phyloP scores from a whole-genome alignment of 2,113 vertebrate genomes.

The Progne subis region DNA sequence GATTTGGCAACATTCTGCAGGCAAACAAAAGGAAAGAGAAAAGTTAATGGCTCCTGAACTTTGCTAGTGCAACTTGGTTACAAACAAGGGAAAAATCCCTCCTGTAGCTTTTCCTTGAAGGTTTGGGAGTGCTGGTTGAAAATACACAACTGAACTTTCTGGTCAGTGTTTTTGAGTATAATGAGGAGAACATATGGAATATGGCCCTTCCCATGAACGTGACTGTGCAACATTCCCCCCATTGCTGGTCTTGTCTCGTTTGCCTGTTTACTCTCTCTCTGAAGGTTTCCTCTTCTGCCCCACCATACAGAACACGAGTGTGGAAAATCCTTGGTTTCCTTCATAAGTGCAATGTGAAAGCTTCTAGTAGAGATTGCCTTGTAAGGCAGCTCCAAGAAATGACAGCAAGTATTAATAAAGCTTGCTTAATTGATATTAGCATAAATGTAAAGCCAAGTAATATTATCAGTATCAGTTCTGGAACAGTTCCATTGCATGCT shows the following conservation, averaged over 20 bases:
- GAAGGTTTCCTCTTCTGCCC: not conserved
- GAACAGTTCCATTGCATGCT: conserved; percentile 14
- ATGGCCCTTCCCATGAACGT: not conserved
- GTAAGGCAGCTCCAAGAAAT: not conserved
- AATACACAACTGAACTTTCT: not conserved
- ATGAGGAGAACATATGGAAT: not conserved
- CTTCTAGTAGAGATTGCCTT: not conserved
- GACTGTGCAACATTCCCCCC: not conserved
- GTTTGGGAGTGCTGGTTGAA: not conserved
- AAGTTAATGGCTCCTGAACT: not conserved
- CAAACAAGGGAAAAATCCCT: not conserved
- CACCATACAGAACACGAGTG: not conserved
- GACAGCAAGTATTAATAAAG: not conserved
- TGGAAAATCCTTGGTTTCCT: not conserved
- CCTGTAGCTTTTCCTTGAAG: not conserved
- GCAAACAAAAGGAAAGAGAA: not conserved
- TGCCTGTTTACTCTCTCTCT: not conserved
- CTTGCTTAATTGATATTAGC: conserved; percentile 14
- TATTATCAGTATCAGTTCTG: conserved; percentile 21
- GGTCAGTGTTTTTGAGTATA: not conserved
- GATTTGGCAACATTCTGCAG: not conserved
- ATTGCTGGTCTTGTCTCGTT: not conserved
- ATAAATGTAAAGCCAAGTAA: conserved; percentile 10
- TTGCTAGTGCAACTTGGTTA: not conserved
- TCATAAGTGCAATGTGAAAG: not conserved